These are phyloP conservation scores for Drosophila bocqueti DNA, from an alignment of 1,140 invertebrate genomes.

Conservation along the genomic window DNA sequence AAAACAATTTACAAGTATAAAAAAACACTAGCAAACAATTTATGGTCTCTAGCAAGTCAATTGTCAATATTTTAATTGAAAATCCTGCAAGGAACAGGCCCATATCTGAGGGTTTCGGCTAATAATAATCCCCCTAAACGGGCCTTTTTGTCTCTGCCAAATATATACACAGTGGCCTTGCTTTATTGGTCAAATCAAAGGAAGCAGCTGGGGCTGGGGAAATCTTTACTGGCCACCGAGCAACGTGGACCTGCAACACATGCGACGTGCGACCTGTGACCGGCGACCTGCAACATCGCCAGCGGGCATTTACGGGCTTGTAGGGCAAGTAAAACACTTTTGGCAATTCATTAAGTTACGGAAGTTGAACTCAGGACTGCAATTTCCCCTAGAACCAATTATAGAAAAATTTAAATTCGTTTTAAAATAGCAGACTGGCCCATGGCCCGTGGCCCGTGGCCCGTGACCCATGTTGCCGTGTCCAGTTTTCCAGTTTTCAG, in stretches of 20 bases:
- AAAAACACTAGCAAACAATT: not conserved
- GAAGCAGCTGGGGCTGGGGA: not conserved
- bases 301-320: constrained; percentile 69
- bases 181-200: constrained; percentile 30
- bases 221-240: not conserved
- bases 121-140: not conserved
- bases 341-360: constrained; percentile 85
- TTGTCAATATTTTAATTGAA: not conserved
- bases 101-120: not conserved
- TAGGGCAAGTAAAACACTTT: constrained; percentile 80
- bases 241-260: constrained; percentile 5
- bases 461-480: constrained; percentile 31
- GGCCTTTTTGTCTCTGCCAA: not conserved
- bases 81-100: no score
- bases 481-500: constrained; percentile 14
- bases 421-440: constrained; percentile 73
- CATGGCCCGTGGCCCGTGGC: constrained; percentile 35
- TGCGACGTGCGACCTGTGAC: constrained; percentile 6
- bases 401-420: constrained; percentile 85
- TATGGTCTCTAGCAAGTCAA: not conserved
- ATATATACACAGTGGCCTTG: not conserved
- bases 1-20: not conserved
- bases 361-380: constrained; percentile 85
- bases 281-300: constrained; percentile 29
- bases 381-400: constrained; percentile 85